phyloP scores from a whole-genome alignment of 2,113 vertebrate genomes.

The Sapayoa aenigma region DNA sequence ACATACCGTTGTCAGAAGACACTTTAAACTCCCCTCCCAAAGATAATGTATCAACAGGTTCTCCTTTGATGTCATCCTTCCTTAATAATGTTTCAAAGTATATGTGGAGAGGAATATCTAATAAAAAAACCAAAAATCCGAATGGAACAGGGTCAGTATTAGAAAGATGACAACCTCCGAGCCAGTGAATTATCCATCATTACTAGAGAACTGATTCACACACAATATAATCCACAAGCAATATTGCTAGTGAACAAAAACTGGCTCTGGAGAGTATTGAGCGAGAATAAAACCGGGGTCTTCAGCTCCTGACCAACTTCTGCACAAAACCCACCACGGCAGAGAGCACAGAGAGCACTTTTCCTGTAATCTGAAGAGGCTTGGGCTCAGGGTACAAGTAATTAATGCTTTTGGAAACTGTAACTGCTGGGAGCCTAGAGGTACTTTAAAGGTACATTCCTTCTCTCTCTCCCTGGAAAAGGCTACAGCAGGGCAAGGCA shows the following conservation, averaged over 20 bases:
- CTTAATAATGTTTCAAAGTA: slow-evolving; percentile 72
- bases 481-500: background rate
- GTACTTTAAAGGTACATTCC: slow-evolving; percentile 1
- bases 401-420: background rate
- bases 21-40: slow-evolving; percentile 58
- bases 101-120: slow-evolving; percentile 79
- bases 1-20: slow-evolving; percentile 71
- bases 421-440: background rate
- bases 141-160: background rate
- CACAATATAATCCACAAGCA: background rate
- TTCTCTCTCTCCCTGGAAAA: background rate
- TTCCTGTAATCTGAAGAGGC: background rate
- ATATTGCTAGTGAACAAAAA: background rate
- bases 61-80: slow-evolving; percentile 76
- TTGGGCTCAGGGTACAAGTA: background rate
- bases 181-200: background rate
- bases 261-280: background rate
- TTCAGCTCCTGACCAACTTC: background rate
- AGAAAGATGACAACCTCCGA: background rate
- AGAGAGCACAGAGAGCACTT: background rate
- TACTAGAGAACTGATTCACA: too few relatives aligned
- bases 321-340: background rate
- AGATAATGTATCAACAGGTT: slow-evolving; percentile 60
- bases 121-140: background rate
- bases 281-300: background rate